These are phyloP conservation scores for Palythoa caribaeorum DNA, from an alignment of 92 coral and sea anemone genomes.

Conservation along the genomic window DNA sequence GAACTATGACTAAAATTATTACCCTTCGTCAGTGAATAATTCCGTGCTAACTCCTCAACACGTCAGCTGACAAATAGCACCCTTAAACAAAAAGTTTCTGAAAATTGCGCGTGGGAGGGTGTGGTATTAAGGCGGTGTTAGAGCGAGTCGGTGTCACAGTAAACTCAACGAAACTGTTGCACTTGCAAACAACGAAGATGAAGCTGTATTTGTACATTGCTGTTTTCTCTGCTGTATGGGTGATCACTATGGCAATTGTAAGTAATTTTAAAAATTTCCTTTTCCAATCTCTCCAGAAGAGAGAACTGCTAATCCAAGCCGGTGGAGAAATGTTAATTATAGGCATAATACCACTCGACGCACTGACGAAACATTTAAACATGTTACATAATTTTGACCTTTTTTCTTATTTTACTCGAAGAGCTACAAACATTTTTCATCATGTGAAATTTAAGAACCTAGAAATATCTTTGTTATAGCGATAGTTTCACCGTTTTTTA, in stretches of 20 bases:
- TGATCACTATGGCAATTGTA: background rate
- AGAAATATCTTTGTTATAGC: no score
- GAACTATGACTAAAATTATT: background rate
- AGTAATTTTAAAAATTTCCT: background rate
- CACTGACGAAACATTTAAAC: no score
- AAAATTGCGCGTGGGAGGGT: background rate
- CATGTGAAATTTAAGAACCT: no score
- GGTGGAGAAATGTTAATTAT: no score
- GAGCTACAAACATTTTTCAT: no score
- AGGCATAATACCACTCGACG: no score
- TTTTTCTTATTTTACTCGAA: no score
- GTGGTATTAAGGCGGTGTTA: background rate
- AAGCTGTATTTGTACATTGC: background rate
- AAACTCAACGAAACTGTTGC: background rate
- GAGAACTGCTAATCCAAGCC: no score
- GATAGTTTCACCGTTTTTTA: no score
- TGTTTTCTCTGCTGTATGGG: background rate
- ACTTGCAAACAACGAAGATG: background rate
- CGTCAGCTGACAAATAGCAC: slow-evolving; percentile 1
- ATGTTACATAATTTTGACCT: no score
- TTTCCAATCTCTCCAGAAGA: no score
- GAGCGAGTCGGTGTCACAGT: background rate
- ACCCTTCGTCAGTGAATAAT: background rate
- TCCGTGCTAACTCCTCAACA: background rate
- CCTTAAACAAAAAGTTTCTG: no score